Evolutionary conservation across 2,113 vertebrate genomes (phyloP).

Genomic region (Perca flavescens): DNA sequence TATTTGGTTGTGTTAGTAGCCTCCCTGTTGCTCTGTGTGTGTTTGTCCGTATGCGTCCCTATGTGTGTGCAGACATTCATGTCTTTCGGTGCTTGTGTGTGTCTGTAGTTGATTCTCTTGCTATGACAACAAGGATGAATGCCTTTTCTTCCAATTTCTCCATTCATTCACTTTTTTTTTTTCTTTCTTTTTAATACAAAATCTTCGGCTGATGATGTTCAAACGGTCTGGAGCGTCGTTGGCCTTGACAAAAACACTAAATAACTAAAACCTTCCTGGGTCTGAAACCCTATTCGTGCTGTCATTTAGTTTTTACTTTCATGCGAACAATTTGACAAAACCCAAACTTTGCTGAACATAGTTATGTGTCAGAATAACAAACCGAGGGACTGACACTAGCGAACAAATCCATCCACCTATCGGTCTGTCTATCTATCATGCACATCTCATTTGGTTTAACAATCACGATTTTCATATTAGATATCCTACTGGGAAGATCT

Average conservation of each 20-base stretch:
- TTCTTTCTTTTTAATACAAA: background rate
- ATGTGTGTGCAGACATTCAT: slow-evolving; percentile 20
- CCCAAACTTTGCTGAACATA: slow-evolving; percentile 3
- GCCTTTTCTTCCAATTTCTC: slow-evolving; percentile 45
- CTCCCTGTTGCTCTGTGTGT: slow-evolving; percentile 69
- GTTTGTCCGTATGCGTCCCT: slow-evolving; percentile 21
- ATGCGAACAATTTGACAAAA: slow-evolving; percentile 31
- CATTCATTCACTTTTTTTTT: slow-evolving; percentile 10
- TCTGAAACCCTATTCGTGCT: background rate
- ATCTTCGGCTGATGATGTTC: background rate
- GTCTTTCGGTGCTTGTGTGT: slow-evolving; percentile 37
- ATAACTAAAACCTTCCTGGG: background rate
- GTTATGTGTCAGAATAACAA: slow-evolving; percentile 15
- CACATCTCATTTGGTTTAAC: slow-evolving; percentile 20
- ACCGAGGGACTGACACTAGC: background rate
- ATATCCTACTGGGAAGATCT: slow-evolving; percentile 31
- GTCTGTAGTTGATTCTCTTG: slow-evolving; percentile 40
- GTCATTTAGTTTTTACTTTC: slow-evolving; percentile 12
- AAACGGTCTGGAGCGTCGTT: background rate
- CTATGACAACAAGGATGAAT: slow-evolving; percentile 53
- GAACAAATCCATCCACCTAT: slow-evolving; percentile 15
- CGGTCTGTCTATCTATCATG: background rate
- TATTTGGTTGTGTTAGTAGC: slow-evolving; percentile 65
- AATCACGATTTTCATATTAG: slow-evolving; percentile 27
- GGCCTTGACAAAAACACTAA: slow-evolving; percentile 8